Evolutionary conservation across 2,888 invertebrate species (phyloP).

Genomic region (Patella depressa): DNA sequence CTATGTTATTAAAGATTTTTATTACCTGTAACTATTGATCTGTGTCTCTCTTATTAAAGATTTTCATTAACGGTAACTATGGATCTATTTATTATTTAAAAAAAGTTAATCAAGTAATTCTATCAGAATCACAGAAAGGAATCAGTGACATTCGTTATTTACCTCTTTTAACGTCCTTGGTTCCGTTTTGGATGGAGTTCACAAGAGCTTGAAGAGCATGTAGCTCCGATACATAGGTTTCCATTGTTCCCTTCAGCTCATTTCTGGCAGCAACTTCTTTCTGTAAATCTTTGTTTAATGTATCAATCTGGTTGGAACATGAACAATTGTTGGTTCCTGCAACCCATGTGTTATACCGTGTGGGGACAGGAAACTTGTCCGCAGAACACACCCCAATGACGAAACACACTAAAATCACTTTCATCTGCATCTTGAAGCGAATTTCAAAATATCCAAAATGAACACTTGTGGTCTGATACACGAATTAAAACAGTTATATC

Average conservation of each 20-base stretch:
- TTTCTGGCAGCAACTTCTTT: constrained; percentile 29
- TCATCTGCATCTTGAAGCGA: neutral
- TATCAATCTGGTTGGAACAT: constrained; percentile 31
- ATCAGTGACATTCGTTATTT: neutral
- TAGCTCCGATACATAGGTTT: constrained; percentile 37
- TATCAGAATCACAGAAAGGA: too few relatives aligned
- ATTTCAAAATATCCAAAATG: neutral
- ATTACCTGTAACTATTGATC: too few relatives aligned
- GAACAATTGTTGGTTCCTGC: constrained; percentile 34
- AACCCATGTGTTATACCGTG: constrained; percentile 31
- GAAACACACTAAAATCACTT: neutral
- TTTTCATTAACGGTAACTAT: too few relatives aligned
- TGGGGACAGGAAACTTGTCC: neutral
- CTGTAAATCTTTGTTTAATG: constrained; percentile 32
- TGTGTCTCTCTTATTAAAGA: too few relatives aligned
- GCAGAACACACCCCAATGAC: neutral
- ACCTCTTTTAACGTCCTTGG: constrained; percentile 11
- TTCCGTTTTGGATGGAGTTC: constrained; percentile 19
- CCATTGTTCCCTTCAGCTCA: constrained; percentile 36
- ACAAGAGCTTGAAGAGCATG: constrained; percentile 32
- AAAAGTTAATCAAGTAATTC: too few relatives aligned
- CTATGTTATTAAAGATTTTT: too few relatives aligned
- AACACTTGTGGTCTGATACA: too few relatives aligned
- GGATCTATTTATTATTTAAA: too few relatives aligned
- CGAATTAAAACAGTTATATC: too few relatives aligned